These are phyloP conservation scores for Bombyx huttoni DNA, from an alignment of 2,888 invertebrate species.

Conservation along the genomic window DNA sequence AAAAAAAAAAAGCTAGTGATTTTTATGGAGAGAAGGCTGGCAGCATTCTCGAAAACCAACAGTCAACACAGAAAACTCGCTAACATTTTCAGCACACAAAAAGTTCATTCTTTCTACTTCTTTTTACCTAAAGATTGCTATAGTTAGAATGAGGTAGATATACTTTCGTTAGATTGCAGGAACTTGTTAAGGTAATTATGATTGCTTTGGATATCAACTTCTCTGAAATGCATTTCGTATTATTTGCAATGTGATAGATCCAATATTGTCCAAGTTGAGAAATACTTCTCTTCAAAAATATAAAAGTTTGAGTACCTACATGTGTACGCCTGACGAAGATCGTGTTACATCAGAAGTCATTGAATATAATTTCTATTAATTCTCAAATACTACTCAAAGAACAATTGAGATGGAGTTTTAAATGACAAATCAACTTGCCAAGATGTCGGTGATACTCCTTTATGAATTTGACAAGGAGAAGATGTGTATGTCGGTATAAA, in stretches of 20 bases:
- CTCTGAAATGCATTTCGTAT: not conserved
- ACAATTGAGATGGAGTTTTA: constrained; percentile 17
- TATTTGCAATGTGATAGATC: not conserved
- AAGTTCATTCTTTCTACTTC: too few relatives aligned
- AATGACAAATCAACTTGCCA: constrained; percentile 42
- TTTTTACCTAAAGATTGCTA: too few relatives aligned
- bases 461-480: constrained; percentile 61
- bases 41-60: too few relatives aligned
- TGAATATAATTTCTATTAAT: not conserved
- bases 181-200: too few relatives aligned
- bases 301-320: not conserved
- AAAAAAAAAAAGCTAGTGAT: too few relatives aligned
- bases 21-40: too few relatives aligned
- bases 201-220: not conserved
- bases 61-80: too few relatives aligned
- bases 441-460: constrained; percentile 67
- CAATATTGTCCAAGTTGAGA: not conserved
- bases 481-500: constrained; percentile 47
- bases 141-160: too few relatives aligned
- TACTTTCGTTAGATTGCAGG: too few relatives aligned
- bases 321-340: not conserved
- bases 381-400: constrained; percentile 6
- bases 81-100: too few relatives aligned
- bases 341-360: not conserved
- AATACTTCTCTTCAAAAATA: not conserved